Percentiles rank a stretch among this genome's conserved stretches.
Conservation (phyloP, 2,113 vertebrate species). For the Anoura caudifer region DNA sequence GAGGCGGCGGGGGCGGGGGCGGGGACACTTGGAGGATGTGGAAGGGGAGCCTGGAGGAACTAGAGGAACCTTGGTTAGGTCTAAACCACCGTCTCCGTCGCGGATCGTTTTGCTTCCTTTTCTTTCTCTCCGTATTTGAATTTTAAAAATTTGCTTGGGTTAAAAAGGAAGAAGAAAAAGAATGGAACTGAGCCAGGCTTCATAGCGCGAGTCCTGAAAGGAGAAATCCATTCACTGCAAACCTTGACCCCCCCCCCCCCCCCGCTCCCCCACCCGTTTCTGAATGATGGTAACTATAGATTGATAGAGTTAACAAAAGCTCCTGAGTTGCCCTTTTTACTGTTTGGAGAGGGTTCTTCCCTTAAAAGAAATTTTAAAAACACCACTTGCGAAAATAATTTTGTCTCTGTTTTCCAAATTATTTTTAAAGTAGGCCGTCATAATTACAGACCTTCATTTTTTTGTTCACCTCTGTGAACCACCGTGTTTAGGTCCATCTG, state of each 20-base stretch:
- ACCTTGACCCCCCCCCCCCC: neutral
- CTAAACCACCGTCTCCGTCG: neutral
- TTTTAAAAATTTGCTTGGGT: conserved; percentile 3
- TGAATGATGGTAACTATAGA: neutral
- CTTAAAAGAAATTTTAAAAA: conserved; percentile 9
- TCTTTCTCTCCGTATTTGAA: neutral
- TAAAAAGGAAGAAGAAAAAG: neutral
- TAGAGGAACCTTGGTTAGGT: neutral
- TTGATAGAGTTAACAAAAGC: neutral
- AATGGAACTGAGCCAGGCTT: neutral
- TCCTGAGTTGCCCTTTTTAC: neutral
- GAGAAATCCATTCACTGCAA: neutral
- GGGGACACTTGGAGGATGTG: neutral
- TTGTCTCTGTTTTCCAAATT: neutral
- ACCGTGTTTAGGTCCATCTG: neutral
- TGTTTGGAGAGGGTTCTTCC: neutral
- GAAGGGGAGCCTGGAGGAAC: neutral
- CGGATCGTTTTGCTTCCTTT: neutral
- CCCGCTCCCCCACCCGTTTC: neutral
- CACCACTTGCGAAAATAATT: neutral
- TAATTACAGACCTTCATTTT: neutral
- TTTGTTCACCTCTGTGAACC: neutral
- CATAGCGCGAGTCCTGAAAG: neutral
- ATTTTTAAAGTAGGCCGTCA: neutral
- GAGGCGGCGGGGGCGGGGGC: too few species aligned